phyloP scores from a whole-genome alignment of 2,113 vertebrate species.

The Neoarius graeffei region DNA sequence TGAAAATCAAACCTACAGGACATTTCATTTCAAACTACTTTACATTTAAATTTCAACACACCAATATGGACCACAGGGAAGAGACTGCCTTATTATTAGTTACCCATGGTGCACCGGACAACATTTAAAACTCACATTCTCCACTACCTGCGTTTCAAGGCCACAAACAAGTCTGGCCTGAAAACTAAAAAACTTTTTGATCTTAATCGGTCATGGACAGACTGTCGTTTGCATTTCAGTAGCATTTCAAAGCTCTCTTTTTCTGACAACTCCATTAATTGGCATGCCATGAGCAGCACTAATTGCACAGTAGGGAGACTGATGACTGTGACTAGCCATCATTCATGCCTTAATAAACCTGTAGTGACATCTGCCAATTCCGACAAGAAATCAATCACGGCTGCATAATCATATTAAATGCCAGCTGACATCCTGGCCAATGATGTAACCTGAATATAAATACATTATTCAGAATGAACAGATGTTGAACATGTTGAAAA shows the following conservation, averaged over 20 bases:
- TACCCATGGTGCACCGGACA: conserved; percentile 1
- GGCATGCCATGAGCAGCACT: conserved; percentile 50
- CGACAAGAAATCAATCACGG: conserved; percentile 62
- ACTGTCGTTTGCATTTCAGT: not conserved
- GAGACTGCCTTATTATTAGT: conserved; percentile 18
- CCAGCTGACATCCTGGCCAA: conserved; percentile 46
- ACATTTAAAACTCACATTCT: conserved; percentile 16
- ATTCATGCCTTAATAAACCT: conserved; percentile 67
- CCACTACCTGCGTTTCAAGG: not conserved
- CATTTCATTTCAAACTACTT: conserved; percentile 16
- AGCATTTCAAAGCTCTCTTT: not conserved
- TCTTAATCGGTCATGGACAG: not conserved
- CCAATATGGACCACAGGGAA: conserved; percentile 2
- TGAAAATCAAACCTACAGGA: conserved; percentile 29
- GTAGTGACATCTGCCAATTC: conserved; percentile 59
- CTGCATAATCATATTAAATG: conserved; percentile 58
- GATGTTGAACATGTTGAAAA: no score
- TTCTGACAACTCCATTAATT: conserved; percentile 51
- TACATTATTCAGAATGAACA: not conserved
- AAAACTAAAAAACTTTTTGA: not conserved
- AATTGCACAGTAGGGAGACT: conserved; percentile 45
- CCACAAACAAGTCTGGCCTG: not conserved
- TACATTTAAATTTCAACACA: conserved; percentile 33
- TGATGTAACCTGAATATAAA: not conserved
- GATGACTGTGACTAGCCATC: conserved; percentile 54